Evolutionary conservation across 2,113 vertebrate genomes (phyloP).

Genomic region (Ptyas mucosa): DNA sequence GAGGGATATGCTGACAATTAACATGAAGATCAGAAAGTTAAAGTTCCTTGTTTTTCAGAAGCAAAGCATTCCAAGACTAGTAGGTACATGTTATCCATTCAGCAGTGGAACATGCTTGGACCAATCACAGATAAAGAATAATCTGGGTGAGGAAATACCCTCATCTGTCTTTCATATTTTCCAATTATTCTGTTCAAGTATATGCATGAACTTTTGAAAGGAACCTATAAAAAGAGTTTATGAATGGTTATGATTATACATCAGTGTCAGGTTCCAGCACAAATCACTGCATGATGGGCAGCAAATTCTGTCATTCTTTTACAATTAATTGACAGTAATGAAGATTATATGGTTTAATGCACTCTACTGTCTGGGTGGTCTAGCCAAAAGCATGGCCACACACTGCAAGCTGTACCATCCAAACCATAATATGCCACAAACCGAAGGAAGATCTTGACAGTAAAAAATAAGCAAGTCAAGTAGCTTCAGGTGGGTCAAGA

Average conservation of each 20-base stretch:
- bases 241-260: background rate
- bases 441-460: background rate
- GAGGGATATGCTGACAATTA: background rate
- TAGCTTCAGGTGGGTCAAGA: background rate
- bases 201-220: background rate
- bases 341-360: background rate
- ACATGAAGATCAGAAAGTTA: conserved; percentile 24
- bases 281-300: background rate
- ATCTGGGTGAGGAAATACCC: conserved; percentile 38
- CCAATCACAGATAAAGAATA: conserved; percentile 48
- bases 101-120: conserved; percentile 49
- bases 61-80: conserved; percentile 54
- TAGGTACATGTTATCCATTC: conserved; percentile 18
- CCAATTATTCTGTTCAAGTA: conserved; percentile 24
- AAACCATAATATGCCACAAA: background rate
- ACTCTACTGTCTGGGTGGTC: background rate
- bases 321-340: background rate
- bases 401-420: background rate
- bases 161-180: conserved; percentile 42
- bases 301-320: background rate
- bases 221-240: background rate
- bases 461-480: background rate
- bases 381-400: background rate
- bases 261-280: background rate
- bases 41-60: conserved; percentile 38